Base-by-base conservation (phyloP, 1,140 invertebrate species). In the Alviniconcha marisindica region DNA sequence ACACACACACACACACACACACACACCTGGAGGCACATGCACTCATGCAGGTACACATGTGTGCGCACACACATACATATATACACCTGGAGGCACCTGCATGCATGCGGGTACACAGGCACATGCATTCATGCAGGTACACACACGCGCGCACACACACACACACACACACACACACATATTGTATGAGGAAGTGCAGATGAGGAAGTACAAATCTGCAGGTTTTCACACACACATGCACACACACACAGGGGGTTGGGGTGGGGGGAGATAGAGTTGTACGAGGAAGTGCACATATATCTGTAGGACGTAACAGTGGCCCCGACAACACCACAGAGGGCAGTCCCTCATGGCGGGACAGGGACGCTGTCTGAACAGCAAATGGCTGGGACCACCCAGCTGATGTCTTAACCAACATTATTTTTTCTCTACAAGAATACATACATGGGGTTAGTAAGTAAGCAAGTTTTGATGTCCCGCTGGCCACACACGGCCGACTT, bases 1-100 rank as follows among this genome's bases (percentile, higher is more conserved):
- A 69, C 63, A 36, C 63, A 69, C 63, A 69, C 63, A 69, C 69
- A 71, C 36, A 71, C 69, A 42, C 36, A 40, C 69, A 71, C 69
- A 71, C 69, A 71, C 69, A 71, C 7, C 1, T 38, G 36, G 12
- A 40, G 21, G 36, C 63, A 36, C 63, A 69, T 33, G 36, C 63
- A 33, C 28, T 14, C 4, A 0, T 3, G 12, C 63, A 69, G 0
- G 36, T 3, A 69, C 63, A 69, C 63, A 36, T 31, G 36, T 31
- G 36, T 31, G 18, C 63, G 36, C 63, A 69, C 63, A 69, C 69
- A 71, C 36, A 71, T 36, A 42, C 36, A 40, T 36, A 71, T 36
- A 71, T 36, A 71, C 69, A 71, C 7, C 1, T 38, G 36, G 12
- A 40, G 21, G 36, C 63, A 36, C 63, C 31, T 33, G 36, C 63